Evolutionary conservation across 2,113 vertebrate species (phyloP).

Genomic region (Phocoena phocoena): DNA sequence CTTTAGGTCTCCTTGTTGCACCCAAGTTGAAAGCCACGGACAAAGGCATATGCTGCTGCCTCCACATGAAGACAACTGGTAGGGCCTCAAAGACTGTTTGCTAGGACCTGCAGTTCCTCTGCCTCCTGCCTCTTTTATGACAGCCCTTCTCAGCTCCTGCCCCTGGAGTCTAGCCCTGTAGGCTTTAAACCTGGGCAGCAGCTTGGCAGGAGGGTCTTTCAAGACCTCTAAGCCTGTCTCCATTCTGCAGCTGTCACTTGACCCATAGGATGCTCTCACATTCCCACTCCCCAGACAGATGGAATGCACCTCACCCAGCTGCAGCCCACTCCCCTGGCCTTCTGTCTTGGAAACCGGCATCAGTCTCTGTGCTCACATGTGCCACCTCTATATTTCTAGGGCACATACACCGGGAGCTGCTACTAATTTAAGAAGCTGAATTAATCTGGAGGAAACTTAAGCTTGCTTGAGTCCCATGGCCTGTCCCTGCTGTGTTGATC

Average conservation of each 20-base stretch:
- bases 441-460: not conserved
- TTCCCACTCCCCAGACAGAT: too few species aligned
- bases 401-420: not conserved
- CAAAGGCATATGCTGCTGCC: accelerated
- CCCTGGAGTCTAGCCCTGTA: accelerated
- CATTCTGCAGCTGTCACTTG: not conserved
- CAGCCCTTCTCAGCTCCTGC: not conserved
- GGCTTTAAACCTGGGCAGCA: too few species aligned
- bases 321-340: not conserved
- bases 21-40: not conserved
- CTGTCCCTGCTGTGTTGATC: not conserved
- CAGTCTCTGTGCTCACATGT: not conserved
- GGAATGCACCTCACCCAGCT: not conserved
- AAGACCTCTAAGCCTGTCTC: not conserved
- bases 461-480: not conserved
- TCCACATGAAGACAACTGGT: accelerated
- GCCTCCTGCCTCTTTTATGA: not conserved
- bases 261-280: not conserved
- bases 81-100: not conserved
- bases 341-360: not conserved
- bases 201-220: accelerated
- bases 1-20: not conserved
- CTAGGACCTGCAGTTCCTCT: too few species aligned
- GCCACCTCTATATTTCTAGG: not conserved
- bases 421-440: not conserved